Evolutionary conservation across 2,888 invertebrate species (phyloP).

Genomic region (Cataglyphis altisquamis): DNA sequence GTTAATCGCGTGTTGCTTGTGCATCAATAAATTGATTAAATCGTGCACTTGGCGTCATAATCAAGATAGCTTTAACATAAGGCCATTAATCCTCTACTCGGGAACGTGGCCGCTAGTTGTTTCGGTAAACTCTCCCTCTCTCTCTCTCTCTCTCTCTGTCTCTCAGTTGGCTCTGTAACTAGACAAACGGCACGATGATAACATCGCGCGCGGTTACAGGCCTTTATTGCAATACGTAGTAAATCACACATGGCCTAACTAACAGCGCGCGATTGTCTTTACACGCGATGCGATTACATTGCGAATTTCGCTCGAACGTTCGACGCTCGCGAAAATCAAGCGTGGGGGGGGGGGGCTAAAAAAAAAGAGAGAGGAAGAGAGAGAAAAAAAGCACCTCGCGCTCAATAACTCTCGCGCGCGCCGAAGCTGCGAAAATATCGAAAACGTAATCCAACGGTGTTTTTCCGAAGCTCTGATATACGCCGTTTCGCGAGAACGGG

Average conservation of each 20-base stretch:
- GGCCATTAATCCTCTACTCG: slow-evolving; percentile 63
- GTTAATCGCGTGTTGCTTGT: slow-evolving; percentile 22
- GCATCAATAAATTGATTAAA: slow-evolving; percentile 42
- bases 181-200: slow-evolving; percentile 55
- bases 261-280: slow-evolving; percentile 52
- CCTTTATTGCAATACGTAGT: slow-evolving; percentile 58
- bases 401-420: slow-evolving; percentile 35
- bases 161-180: slow-evolving; percentile 36
- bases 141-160: background rate
- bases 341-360: background rate
- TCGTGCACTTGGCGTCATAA: slow-evolving; percentile 43
- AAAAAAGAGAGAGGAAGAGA: too few relatives aligned
- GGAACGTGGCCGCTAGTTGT: slow-evolving; percentile 64
- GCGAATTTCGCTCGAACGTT: slow-evolving; percentile 34
- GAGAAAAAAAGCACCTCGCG: background rate
- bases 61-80: slow-evolving; percentile 55
- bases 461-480: slow-evolving; percentile 33
- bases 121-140: slow-evolving; percentile 59
- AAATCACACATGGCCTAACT: slow-evolving; percentile 55
- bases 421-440: slow-evolving; percentile 49
- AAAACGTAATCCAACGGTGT: slow-evolving; percentile 49
- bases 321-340: slow-evolving; percentile 20
- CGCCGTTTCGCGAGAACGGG: slow-evolving; percentile 31
- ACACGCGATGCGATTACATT: slow-evolving; percentile 55
- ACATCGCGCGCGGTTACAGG: slow-evolving; percentile 49